phyloP scores from a whole-genome alignment of 2,888 invertebrate species.

The Kuschelorhynchus macadamiae region DNA sequence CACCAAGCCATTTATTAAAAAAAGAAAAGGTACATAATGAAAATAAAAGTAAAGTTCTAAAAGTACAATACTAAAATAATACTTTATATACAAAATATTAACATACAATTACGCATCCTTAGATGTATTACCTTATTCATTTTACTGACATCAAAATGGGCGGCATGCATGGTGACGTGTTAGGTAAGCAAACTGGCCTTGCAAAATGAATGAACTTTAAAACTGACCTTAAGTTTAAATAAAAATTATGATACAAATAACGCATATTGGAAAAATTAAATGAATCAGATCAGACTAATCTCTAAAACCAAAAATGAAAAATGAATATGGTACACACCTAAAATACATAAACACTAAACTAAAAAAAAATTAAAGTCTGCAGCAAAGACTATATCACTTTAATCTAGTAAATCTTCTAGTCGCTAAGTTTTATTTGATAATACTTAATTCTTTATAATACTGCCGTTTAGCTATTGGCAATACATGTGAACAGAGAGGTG shows the following conservation, averaged over 20 bases:
- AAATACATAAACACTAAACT: neutral
- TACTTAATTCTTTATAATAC: neutral
- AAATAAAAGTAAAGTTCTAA: constrained; percentile 45
- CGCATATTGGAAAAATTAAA: too few species aligned
- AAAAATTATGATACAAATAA: too few species aligned
- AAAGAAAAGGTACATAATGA: constrained; percentile 53
- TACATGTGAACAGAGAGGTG: neutral
- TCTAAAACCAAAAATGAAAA: too few species aligned
- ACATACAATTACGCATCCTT: neutral
- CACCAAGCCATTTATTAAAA: constrained; percentile 63
- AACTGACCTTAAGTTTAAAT: neutral
- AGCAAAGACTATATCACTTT: constrained; percentile 15
- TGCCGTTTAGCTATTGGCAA: neutral
- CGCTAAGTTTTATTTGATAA: constrained; percentile 4
- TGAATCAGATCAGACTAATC: too few species aligned
- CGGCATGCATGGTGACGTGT: neutral
- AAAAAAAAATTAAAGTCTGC: constrained; percentile 20
- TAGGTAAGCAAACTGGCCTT: too few species aligned
- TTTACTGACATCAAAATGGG: neutral
- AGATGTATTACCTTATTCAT: neutral
- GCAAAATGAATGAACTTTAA: too few species aligned
- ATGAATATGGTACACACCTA: neutral
- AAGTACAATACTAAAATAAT: constrained; percentile 31
- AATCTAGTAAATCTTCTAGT: constrained; percentile 8
- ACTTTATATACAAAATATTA: constrained; percentile 29